Conservation (phyloP, 2,888 invertebrate genomes). For the Himalopsyche japonica region DNA sequence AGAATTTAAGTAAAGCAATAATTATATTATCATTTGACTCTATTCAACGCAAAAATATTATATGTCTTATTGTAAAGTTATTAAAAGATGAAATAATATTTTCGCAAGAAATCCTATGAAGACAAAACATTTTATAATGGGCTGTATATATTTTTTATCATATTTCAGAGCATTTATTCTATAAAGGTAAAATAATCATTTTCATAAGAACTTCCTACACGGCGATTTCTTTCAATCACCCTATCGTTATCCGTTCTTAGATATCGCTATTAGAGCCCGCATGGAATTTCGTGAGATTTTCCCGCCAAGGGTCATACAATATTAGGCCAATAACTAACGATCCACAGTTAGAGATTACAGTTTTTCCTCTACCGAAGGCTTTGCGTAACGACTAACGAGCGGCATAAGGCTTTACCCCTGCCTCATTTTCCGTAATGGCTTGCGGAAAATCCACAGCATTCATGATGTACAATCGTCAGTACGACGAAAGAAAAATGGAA, state of each 20-base stretch:
- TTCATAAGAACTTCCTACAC: not conserved
- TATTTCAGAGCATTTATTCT: no score
- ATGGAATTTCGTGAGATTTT: not conserved
- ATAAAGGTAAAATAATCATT: no score
- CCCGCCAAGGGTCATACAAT: not conserved
- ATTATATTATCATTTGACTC: no score
- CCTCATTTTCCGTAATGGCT: conserved; percentile 20
- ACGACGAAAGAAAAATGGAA: no score
- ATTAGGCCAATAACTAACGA: conserved; percentile 26
- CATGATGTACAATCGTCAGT: not conserved
- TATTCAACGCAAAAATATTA: no score
- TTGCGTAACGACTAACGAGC: conserved; percentile 23
- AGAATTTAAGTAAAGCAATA: no score
- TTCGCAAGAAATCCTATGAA: no score
- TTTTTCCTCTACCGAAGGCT: conserved; percentile 26
- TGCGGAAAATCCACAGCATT: conserved; percentile 23
- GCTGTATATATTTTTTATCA: no score
- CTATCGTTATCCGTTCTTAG: not conserved
- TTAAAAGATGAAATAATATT: no score
- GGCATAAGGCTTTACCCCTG: conserved; percentile 25
- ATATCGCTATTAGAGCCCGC: not conserved
- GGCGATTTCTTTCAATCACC: not conserved
- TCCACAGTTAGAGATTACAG: conserved; percentile 32
- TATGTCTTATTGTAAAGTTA: no score
- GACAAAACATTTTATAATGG: no score